phyloP scores from a whole-genome alignment of 2,888 invertebrate genomes.

The Clitarchus hookeri region DNA sequence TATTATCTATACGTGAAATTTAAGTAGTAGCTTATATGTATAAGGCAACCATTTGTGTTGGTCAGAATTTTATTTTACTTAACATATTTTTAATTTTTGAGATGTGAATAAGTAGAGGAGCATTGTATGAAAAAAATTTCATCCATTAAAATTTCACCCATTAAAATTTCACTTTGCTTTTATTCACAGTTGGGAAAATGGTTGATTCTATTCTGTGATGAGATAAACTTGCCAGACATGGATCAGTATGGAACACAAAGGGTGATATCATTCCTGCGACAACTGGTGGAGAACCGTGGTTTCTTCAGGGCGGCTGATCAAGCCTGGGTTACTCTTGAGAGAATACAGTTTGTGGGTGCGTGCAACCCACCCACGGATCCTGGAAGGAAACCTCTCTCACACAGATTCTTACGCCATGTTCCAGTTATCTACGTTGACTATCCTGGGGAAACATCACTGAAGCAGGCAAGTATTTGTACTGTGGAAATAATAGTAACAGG shows the following conservation, averaged over 20 bases:
- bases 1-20: no score
- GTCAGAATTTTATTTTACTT: no score
- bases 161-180: not conserved
- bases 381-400: constrained; percentile 93
- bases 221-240: constrained; percentile 99
- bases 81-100: no score
- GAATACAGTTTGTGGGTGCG: constrained; percentile 99
- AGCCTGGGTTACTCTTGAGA: constrained; percentile 94
- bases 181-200: constrained; percentile 84
- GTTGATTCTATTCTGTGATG: constrained; percentile 99
- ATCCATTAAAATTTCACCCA: not conserved
- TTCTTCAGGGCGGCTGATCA: constrained; percentile 92
- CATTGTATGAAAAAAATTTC: not conserved
- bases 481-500: not conserved
- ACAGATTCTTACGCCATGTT: constrained; percentile 88
- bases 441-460: constrained; percentile 96
- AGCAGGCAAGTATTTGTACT: constrained; percentile 65
- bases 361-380: constrained; percentile 99
- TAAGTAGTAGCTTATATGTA: no score
- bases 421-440: constrained; percentile 99
- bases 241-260: constrained; percentile 97
- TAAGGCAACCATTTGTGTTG: no score
- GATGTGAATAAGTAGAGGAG: no score
- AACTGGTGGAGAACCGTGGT: constrained; percentile 94
- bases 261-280: constrained; percentile 98